Evolutionary conservation across 2,888 invertebrate genomes (phyloP), one percentile per base, ranked within the genome.

Genomic region (Rhogogaster chlorosoma): DNA sequence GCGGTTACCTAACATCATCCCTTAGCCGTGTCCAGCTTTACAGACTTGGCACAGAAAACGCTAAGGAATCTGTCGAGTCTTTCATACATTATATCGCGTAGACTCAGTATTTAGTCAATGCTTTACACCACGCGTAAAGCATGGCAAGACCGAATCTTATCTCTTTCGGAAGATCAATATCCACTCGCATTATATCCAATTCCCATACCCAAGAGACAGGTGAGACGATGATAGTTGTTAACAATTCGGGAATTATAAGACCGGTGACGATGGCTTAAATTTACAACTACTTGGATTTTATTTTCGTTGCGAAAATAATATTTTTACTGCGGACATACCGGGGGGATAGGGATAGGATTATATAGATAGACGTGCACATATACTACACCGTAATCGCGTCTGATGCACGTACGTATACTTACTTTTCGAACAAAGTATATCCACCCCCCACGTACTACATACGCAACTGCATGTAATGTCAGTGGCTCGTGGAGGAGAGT

Each of bases 1-100:
- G 71, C 71, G 71, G 71, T 71, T 71, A 71, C 38, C 71, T 38
- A 71, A 71, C 71, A 18, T 10, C 75, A 32, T 75, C 45, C 45
- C 38, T 71, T 38, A 18, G 9, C 38, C n/a, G 71, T 29, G 73
- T 38, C 42, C 42, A 73, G 73, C 22, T 42, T 26, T 9, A 9
- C 61, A n/a, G 38, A 71, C 71, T 71, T 71, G 71, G 71, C 71
- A 71, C 2, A n/a, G n/a, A 36, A 38, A 18, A 36, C 38, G 22
- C 29, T 26, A 29, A 26, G 64, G 29, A 64, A 64, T 26, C 32
- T 67, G 10, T 61, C 22, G 22, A 22, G 61, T 3, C 22, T 61
- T 61, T 61, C 26, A 61, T 26, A 22, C 4, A 22, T 61, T 61
- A 61, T 61, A 61, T 26, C n/a, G 67, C 29, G 18, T 67, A 67